Conservation (phyloP, 2,797 vertebrate species). For the Sebastiscus tertius region DNA sequence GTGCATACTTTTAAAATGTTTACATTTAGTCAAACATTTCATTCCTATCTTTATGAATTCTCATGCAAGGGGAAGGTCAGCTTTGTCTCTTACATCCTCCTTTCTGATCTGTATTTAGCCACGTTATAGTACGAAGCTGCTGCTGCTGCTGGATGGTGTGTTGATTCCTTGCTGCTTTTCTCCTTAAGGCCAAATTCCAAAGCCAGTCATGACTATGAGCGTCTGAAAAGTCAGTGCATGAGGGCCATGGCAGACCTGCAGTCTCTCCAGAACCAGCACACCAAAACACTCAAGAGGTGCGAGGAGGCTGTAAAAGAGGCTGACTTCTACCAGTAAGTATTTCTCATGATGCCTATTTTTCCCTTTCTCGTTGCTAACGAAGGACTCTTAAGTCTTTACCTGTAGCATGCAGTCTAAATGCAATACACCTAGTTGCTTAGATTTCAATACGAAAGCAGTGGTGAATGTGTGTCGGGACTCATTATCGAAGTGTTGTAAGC, state of each 20-base stretch:
- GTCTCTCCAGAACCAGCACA: constrained; percentile 97
- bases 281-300: constrained; percentile 95
- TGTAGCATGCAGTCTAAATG: neutral
- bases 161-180: constrained; percentile 39
- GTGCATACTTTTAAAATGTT: neutral
- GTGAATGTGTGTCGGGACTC: neutral
- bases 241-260: constrained; percentile 97
- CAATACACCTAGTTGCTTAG: neutral
- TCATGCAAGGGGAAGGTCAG: constrained; percentile 7
- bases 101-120: constrained; percentile 26
- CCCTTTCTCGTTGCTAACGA: neutral
- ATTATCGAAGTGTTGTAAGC: neutral
- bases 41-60: constrained; percentile 21
- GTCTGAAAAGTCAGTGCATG: constrained; percentile 95
- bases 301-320: constrained; percentile 98
- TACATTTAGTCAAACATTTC: constrained; percentile 19
- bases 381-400: neutral
- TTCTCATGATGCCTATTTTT: neutral
- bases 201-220: constrained; percentile 94
- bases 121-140: constrained; percentile 23
- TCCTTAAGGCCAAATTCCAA: constrained; percentile 91
- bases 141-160: neutral
- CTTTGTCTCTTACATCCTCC: neutral
- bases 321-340: constrained; percentile 98
- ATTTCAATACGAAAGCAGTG: neutral